phyloP scores from a whole-genome alignment of 2,888 invertebrate species.

The Yponomeuta plumbellus region DNA sequence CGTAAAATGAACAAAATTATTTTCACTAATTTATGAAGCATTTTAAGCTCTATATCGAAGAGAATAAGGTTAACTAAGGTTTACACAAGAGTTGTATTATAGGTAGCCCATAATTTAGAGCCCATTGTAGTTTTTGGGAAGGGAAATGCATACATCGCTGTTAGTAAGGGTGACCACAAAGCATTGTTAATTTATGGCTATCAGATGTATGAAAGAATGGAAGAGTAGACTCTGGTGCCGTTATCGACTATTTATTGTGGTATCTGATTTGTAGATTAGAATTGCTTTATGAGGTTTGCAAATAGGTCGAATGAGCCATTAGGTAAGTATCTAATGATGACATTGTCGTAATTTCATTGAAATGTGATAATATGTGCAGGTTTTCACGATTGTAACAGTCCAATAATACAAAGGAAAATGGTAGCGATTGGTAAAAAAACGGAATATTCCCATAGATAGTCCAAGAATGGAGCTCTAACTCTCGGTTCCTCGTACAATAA shows the following conservation, averaged over 20 bases:
- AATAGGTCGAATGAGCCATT: background rate
- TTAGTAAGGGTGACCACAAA: background rate
- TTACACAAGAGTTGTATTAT: background rate
- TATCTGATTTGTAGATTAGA: background rate
- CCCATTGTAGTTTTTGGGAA: background rate
- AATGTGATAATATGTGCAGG: no score
- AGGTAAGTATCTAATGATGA: background rate
- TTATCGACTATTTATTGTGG: background rate
- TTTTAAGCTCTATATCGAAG: background rate
- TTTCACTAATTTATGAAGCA: constrained; percentile 14
- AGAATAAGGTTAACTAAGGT: background rate
- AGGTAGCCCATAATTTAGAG: background rate
- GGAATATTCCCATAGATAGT: no score
- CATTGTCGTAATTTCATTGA: background rate
- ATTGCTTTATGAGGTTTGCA: background rate
- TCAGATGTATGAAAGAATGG: background rate
- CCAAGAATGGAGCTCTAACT: no score
- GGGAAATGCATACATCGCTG: background rate
- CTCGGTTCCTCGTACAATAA: no score
- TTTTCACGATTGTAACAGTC: no score
- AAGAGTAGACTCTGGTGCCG: background rate
- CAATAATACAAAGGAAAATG: no score
- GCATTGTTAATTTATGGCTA: background rate
- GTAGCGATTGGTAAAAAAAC: no score
- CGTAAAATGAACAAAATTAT: constrained; percentile 23